These are phyloP conservation scores for Penaeus indicus DNA, from an alignment of 1,140 invertebrate species.

Conservation along the genomic window DNA sequence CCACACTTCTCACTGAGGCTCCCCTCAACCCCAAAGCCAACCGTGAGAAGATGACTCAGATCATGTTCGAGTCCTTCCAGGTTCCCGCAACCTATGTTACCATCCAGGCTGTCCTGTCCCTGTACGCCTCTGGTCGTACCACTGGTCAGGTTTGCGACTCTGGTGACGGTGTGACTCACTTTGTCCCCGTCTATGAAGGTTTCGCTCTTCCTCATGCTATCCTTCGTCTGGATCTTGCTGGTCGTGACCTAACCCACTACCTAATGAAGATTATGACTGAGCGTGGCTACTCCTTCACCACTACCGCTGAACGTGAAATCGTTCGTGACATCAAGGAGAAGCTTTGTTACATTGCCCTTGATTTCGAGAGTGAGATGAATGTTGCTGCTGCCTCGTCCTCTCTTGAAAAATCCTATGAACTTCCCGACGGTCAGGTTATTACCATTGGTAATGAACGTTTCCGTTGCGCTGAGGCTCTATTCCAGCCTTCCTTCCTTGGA, in stretches of 20 bases:
- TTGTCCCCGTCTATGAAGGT: constrained; percentile 2
- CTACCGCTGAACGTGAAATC: constrained; percentile 67
- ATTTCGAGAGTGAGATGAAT: too few relatives aligned
- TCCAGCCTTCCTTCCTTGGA: constrained; percentile 82
- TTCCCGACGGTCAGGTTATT: constrained; percentile 71
- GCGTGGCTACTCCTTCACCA: constrained; percentile 74
- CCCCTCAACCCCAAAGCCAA: constrained; percentile 93
- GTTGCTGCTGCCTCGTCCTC: too few relatives aligned
- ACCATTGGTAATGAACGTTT: constrained; percentile 74
- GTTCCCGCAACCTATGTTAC: too few relatives aligned
- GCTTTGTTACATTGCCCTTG: too few relatives aligned
- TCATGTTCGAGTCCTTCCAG: constrained; percentile 74
- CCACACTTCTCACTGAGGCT: constrained; percentile 91
- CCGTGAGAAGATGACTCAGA: constrained; percentile 80
- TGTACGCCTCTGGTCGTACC: constrained; percentile 3
- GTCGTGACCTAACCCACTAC: constrained; percentile 74
- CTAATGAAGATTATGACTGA: constrained; percentile 79
- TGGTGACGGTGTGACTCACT: constrained; percentile 11
- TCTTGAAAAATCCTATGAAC: constrained; percentile 71
- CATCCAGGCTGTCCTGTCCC: constrained; percentile 72
- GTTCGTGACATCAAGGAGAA: too few relatives aligned
- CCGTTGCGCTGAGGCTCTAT: constrained; percentile 75
- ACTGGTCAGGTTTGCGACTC: constrained; percentile 15
- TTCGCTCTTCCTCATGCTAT: constrained; percentile 22
- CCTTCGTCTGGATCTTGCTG: constrained; percentile 12